These are phyloP conservation scores for Anniella stebbinsi DNA, from an alignment of 2,797 vertebrate genomes.

Conservation along the genomic window DNA sequence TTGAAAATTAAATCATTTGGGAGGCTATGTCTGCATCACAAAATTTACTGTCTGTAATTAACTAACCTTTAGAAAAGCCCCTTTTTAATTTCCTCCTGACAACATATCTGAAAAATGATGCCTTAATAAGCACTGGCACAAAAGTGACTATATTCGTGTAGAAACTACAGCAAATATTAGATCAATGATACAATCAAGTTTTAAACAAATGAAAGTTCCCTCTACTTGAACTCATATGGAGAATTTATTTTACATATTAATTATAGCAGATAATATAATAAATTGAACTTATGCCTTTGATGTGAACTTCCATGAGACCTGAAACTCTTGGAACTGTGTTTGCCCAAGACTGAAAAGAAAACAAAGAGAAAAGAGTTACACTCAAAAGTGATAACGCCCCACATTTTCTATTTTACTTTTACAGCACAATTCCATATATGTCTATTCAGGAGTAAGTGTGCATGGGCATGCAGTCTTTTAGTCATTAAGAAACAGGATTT, in stretches of 20 bases:
- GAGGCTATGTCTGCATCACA: constrained; percentile 67
- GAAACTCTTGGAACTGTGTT: background rate
- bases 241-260: constrained; percentile 52
- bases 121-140: constrained; percentile 55
- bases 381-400: too few relatives aligned
- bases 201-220: constrained; percentile 59
- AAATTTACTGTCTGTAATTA: constrained; percentile 77
- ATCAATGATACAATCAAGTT: constrained; percentile 46
- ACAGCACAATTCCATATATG: too few relatives aligned
- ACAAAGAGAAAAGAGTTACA: background rate
- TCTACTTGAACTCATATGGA: constrained; percentile 50
- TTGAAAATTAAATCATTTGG: constrained; percentile 73
- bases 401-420: too few relatives aligned
- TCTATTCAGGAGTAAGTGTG: too few relatives aligned
- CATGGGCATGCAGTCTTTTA: background rate
- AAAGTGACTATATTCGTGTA: constrained; percentile 37
- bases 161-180: background rate
- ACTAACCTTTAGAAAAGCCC: constrained; percentile 74
- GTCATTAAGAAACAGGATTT: background rate
- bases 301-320: background rate
- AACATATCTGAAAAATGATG: constrained; percentile 60
- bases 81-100: constrained; percentile 72
- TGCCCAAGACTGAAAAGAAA: background rate
- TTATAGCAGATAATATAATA: constrained; percentile 52
- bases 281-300: background rate